These are phyloP conservation scores for Eretmochelys imbricata DNA, from an alignment of 2,113 vertebrate species.

Conservation along the genomic window DNA sequence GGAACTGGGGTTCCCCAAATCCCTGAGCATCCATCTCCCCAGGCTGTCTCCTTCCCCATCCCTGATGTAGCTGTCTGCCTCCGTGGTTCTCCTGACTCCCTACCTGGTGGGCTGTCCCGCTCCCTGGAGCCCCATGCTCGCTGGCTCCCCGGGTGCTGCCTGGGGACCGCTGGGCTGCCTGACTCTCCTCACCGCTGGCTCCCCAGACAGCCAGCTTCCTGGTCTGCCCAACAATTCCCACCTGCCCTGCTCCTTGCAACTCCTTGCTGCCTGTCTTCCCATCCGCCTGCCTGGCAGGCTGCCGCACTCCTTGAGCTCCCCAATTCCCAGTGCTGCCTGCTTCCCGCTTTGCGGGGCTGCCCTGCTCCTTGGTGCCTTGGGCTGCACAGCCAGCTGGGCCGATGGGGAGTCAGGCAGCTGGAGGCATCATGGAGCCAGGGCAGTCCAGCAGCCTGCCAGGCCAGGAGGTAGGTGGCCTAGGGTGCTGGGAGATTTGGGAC, in stretches of 20 bases:
- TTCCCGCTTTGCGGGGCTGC: background rate
- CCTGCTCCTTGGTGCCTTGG: background rate
- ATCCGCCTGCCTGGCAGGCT: background rate
- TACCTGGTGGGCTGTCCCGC: background rate
- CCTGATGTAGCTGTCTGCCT: background rate
- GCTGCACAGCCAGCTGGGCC: background rate
- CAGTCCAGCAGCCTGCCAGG: no score
- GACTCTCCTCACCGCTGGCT: no score
- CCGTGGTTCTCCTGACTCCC: no score
- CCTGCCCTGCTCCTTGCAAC: background rate
- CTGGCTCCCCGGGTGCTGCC: no score
- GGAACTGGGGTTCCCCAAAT: no score
- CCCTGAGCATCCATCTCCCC: no score
- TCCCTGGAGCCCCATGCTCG: background rate
- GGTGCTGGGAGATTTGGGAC: background rate
- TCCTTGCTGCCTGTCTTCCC: background rate
- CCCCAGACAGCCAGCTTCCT: background rate
- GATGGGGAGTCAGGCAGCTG: background rate
- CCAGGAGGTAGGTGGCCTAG: background rate
- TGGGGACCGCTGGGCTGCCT: no score
- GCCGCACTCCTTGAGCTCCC: background rate
- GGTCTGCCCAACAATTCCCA: background rate
- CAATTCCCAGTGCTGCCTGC: background rate
- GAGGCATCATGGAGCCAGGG: no score
- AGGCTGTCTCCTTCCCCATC: no score